Evolutionary conservation across 2,113 vertebrate genomes (phyloP).

Genomic region (Halichoeres trimaculatus): DNA sequence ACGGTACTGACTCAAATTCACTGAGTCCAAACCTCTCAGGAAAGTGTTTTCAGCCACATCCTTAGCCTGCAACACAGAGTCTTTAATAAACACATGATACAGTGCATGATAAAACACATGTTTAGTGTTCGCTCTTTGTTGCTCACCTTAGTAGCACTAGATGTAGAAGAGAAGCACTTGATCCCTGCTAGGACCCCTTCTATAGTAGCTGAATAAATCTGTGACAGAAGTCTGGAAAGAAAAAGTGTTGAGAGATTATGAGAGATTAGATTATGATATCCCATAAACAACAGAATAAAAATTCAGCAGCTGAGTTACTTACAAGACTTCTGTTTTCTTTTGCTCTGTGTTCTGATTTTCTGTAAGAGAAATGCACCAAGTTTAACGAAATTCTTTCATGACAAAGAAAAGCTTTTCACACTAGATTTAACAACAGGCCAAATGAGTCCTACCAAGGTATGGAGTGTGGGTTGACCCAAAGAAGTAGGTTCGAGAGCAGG

Average conservation of each 20-base stretch:
- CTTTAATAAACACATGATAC: neutral
- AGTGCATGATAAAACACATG: neutral
- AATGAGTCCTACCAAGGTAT: conserved; percentile 87
- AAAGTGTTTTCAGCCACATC: conserved; percentile 89
- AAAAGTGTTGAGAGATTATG: too few relatives aligned
- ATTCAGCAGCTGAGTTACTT: conserved; percentile 72
- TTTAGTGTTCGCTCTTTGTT: neutral
- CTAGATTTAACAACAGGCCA: too few relatives aligned
- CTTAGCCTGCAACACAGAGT: conserved; percentile 85
- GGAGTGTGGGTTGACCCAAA: conserved; percentile 92
- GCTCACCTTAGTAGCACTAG: conserved; percentile 88
- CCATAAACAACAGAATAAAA: too few relatives aligned
- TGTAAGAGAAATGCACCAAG: conserved; percentile 61
- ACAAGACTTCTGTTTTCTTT: conserved; percentile 89
- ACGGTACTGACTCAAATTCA: conserved; percentile 85
- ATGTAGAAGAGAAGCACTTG: conserved; percentile 90
- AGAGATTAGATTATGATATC: too few relatives aligned
- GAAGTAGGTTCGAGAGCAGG: conserved; percentile 95
- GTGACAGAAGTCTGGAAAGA: conserved; percentile 86
- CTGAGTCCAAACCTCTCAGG: conserved; percentile 80
- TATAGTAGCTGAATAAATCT: conserved; percentile 91
- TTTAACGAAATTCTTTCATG: neutral
- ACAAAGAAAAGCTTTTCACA: neutral
- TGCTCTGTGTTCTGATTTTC: conserved; percentile 82
- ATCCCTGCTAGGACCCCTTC: conserved; percentile 93